Evolutionary conservation across 2,113 vertebrate genomes (phyloP), one percentile per base, ranked within the genome.

Genomic region (Athene cunicularia): DNA sequence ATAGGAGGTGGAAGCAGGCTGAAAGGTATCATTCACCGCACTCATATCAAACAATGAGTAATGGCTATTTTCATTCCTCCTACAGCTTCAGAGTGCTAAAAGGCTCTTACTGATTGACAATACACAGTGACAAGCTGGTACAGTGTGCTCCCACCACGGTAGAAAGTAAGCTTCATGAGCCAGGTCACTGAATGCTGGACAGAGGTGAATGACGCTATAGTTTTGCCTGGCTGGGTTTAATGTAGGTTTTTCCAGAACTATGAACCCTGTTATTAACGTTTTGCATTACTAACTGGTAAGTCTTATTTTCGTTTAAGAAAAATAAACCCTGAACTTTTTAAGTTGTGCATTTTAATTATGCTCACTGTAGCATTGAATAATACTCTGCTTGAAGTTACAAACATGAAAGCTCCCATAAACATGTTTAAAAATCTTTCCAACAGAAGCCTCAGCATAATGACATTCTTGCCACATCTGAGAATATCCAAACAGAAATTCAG

Each of bases 71-170:
- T 73, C 26, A 32, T 86, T 96, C 63, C 76, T 91, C 37, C 64
- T 89, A 12, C 45, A 55, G 58, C 56, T 93, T 93, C 66, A 60
- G 63, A 55, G 41, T 28, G 33, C 66, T 77, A 91, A 43, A 66
- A 87, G 21, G 37, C 52, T 80, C 50, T 56, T 81, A 6, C 59
- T 71, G 85, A 86, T 63, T 9, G 75, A 75, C 55, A 60, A 27
- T 1, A 13, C 14, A 6, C 12, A 41, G 45, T 10, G 41, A 47
- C n/a, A 91, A 45, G 55, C 39, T 56, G 85, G 37, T 4, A 1
- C 26, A 17, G 23, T 2, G 9, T 64, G 30, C n/a, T 60, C 45
- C 43, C 19, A 10, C 11, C 0, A 0, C 0, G 0, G 53, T 17
- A 50, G 72, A 35, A 66, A 24, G 39, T n/a, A 26, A 58, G 55